These are phyloP conservation scores for Sipha flava DNA, from an alignment of 1,140 invertebrate genomes.

Conservation along the genomic window DNA sequence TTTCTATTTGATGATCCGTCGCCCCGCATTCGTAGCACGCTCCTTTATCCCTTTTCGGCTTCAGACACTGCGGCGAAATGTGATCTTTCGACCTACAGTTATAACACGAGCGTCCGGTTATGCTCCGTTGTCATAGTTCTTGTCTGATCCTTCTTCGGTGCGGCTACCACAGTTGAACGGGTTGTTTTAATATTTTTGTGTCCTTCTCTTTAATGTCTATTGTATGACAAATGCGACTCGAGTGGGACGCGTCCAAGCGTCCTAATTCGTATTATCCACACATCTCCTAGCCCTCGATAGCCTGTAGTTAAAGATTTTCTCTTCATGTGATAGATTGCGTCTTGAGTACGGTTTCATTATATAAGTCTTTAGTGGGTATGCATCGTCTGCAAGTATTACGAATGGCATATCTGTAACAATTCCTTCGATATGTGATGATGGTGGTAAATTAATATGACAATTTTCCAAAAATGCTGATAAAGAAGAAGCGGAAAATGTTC, in stretches of 20 bases:
- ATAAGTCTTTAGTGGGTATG: neutral
- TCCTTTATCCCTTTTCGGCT: neutral
- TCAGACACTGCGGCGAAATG: neutral
- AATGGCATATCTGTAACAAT: neutral
- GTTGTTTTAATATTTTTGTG: neutral
- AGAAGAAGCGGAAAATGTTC: constrained; percentile 5
- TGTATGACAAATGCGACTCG: neutral
- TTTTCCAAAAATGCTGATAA: neutral
- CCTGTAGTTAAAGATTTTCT: neutral
- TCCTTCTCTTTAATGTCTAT: neutral
- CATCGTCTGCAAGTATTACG: neutral
- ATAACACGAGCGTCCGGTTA: neutral
- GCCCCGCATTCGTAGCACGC: neutral
- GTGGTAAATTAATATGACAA: neutral
- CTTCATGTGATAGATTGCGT: neutral
- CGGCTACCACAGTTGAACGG: too few species aligned
- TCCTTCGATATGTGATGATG: neutral
- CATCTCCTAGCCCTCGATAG: constrained; percentile 33
- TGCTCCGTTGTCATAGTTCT: neutral
- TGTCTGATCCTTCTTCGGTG: neutral
- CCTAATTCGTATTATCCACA: too few species aligned
- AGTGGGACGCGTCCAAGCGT: neutral
- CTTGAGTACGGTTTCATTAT: neutral
- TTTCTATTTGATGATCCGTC: neutral
- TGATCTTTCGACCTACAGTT: neutral